Conservation (phyloP, 2,797 vertebrate genomes). For the Apogon talboti region DNA sequence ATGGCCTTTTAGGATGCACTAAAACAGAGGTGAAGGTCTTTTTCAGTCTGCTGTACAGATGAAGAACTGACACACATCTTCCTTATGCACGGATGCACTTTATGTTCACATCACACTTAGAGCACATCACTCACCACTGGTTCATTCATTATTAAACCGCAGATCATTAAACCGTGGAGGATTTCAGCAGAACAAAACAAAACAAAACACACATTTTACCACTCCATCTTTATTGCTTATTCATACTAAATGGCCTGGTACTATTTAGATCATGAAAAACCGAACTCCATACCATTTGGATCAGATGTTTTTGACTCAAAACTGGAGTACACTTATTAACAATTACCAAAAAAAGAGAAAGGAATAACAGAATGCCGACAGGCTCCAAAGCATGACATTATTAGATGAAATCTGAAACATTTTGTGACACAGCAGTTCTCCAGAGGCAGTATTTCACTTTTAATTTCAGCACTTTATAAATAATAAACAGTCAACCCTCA, state of each 20-base stretch:
- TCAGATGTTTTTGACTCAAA: constrained; percentile 46
- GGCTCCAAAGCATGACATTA: constrained; percentile 41
- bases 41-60: too few relatives aligned
- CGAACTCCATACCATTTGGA: constrained; percentile 39
- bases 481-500: constrained; percentile 41
- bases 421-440: constrained; percentile 46
- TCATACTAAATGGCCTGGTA: constrained; percentile 50
- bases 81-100: too few relatives aligned
- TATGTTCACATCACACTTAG: too few relatives aligned
- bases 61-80: too few relatives aligned
- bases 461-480: constrained; percentile 50
- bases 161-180: background rate
- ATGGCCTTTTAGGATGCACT: too few relatives aligned
- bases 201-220: constrained; percentile 1
- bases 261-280: constrained; percentile 49
- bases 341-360: constrained; percentile 35
- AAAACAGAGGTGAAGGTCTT: too few relatives aligned
- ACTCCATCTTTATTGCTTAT: constrained; percentile 76
- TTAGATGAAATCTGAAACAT: constrained; percentile 26
- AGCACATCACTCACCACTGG: background rate
- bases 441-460: constrained; percentile 9
- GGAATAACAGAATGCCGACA: constrained; percentile 22
- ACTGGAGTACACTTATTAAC: constrained; percentile 49
- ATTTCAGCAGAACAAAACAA: background rate
- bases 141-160: background rate